phyloP scores from a whole-genome alignment of 1,140 invertebrate genomes.

The Penaeus indicus region DNA sequence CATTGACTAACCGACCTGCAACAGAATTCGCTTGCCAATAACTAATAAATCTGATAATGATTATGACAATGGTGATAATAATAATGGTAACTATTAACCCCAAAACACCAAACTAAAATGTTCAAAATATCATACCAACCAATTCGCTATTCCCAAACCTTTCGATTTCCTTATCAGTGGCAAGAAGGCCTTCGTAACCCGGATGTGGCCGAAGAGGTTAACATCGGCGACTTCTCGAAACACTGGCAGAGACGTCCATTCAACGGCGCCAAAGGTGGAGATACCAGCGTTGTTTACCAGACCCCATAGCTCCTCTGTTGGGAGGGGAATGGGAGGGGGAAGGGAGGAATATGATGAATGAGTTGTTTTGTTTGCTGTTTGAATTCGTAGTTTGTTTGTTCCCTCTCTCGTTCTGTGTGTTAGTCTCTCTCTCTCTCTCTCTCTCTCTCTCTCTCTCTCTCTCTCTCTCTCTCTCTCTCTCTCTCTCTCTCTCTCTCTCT shows the following conservation, averaged over 20 bases:
- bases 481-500: too few relatives aligned
- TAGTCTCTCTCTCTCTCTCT: too few relatives aligned
- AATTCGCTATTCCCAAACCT: neutral
- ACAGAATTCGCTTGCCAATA: neutral
- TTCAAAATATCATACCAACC: too few relatives aligned
- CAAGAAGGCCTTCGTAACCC: constrained; percentile 42
- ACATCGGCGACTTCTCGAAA: constrained; percentile 81
- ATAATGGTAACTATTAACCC: too few relatives aligned
- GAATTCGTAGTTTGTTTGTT: too few relatives aligned
- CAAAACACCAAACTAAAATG: too few relatives aligned
- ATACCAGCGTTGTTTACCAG: constrained; percentile 76
- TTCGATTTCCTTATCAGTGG: constrained; percentile 42
- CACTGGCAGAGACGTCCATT: constrained; percentile 85
- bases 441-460: too few relatives aligned
- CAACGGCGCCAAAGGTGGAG: constrained; percentile 88
- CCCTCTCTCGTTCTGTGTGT: too few relatives aligned
- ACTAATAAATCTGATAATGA: too few relatives aligned
- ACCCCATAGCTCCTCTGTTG: constrained; percentile 68
- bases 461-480: too few relatives aligned
- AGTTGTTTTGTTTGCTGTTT: too few relatives aligned
- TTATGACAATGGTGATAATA: too few relatives aligned
- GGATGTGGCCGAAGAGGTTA: constrained; percentile 78
- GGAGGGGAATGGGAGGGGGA: neutral
- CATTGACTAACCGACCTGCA: constrained; percentile 12
- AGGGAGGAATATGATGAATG: neutral